These are phyloP conservation scores for Pachliopta kotzebuea DNA, from an alignment of 2,888 invertebrate species.

Conservation along the genomic window DNA sequence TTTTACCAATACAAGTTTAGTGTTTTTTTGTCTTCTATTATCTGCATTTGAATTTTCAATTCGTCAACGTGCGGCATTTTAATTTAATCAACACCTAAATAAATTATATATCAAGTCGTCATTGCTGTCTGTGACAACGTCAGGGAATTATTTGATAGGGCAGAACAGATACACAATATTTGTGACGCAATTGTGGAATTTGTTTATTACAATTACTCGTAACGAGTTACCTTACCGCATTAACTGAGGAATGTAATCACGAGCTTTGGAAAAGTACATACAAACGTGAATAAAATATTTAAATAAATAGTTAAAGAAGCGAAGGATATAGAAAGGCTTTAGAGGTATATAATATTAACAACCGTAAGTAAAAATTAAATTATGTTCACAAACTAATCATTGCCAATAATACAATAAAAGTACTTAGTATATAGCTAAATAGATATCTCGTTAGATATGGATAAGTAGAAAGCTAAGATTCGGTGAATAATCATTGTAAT, in stretches of 20 bases:
- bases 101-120: constrained; percentile 16
- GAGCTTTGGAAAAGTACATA: constrained; percentile 19
- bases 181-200: constrained; percentile 23
- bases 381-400: neutral
- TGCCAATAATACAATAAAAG: neutral
- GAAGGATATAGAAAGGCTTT: neutral
- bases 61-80: constrained; percentile 22
- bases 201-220: constrained; percentile 21
- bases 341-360: neutral
- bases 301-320: neutral
- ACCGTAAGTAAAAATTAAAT: constrained; percentile 4
- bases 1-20: neutral
- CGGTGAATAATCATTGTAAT: constrained; percentile 9
- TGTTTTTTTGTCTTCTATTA: neutral
- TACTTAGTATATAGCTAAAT: too few species aligned
- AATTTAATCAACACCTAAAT: constrained; percentile 12
- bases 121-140: constrained; percentile 6
- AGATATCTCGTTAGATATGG: neutral
- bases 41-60: neutral
- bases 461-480: neutral
- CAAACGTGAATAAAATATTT: neutral
- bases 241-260: constrained; percentile 3
- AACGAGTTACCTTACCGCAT: constrained; percentile 6
- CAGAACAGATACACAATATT: constrained; percentile 16
- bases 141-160: constrained; percentile 12